phyloP scores from a whole-genome alignment of 2,113 vertebrate genomes.

The Grammomys dolichurus region DNA sequence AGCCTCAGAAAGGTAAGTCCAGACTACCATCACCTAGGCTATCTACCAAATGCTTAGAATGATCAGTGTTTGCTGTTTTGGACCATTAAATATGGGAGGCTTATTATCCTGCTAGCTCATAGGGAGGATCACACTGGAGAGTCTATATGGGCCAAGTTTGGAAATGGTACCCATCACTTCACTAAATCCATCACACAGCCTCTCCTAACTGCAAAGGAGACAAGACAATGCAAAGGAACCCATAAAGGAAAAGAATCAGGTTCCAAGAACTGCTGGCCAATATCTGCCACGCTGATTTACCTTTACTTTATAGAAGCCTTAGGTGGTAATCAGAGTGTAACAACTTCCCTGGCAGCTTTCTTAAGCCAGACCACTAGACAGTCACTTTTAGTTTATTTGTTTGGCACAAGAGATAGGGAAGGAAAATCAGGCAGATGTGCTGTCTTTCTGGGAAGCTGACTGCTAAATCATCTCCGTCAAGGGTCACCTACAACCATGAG shows the following conservation, averaged over 20 bases:
- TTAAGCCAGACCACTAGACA: not conserved
- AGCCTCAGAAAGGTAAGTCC: not conserved
- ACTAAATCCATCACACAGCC: not conserved
- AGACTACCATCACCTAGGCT: not conserved
- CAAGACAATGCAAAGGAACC: not conserved
- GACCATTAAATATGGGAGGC: not conserved
- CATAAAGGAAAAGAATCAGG: not conserved
- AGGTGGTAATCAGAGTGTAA: conserved; percentile 34
- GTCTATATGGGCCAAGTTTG: not conserved
- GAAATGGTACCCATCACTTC: not conserved
- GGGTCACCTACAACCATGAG: not conserved
- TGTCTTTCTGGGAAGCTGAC: conserved; percentile 13
- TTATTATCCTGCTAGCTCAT: not conserved
- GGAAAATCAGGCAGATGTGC: not conserved
- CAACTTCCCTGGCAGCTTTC: conserved; percentile 44
- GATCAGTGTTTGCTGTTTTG: conserved; percentile 6
- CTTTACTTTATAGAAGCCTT: conserved; percentile 46
- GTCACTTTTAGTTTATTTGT: conserved; percentile 61
- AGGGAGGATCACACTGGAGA: not conserved
- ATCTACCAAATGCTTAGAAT: not conserved
- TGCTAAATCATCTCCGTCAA: conserved; percentile 44
- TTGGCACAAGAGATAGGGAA: conserved; percentile 39
- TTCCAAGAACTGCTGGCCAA: not conserved
- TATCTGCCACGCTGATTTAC: conserved; percentile 35
- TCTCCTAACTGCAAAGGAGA: not conserved